Conservation (phyloP, 2,113 vertebrate species). For the Oophaga pumilio region DNA sequence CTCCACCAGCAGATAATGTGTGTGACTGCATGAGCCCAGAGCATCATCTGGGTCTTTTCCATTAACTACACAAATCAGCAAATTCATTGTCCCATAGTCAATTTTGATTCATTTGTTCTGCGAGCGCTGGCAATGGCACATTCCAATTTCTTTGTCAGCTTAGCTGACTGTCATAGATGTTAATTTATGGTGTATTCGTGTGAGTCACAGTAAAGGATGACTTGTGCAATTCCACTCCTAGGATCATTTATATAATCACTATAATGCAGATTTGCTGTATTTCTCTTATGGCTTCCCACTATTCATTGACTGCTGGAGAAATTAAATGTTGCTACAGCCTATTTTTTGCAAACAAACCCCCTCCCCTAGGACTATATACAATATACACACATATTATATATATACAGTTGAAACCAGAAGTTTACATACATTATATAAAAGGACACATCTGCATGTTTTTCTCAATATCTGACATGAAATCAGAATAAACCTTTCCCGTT, state of each 20-base stretch:
- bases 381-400: too few species aligned
- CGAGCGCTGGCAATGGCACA: constrained; percentile 33
- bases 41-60: constrained; percentile 13
- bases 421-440: too few species aligned
- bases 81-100: constrained; percentile 37
- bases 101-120: constrained; percentile 42
- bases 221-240: neutral
- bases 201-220: neutral
- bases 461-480: too few species aligned
- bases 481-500: too few species aligned
- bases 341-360: neutral
- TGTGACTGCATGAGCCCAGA: neutral
- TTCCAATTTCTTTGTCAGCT: constrained; percentile 39
- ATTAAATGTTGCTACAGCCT: neutral
- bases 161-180: neutral
- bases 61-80: constrained; percentile 54
- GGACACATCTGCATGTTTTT: too few species aligned
- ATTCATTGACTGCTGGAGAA: neutral
- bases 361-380: neutral
- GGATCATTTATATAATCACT: neutral
- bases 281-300: neutral
- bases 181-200: constrained; percentile 4
- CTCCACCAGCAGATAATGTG: neutral
- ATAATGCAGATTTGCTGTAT: neutral
- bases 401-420: too few species aligned